Conservation (phyloP, 2,888 invertebrate species). For the Tipula lateralis region DNA sequence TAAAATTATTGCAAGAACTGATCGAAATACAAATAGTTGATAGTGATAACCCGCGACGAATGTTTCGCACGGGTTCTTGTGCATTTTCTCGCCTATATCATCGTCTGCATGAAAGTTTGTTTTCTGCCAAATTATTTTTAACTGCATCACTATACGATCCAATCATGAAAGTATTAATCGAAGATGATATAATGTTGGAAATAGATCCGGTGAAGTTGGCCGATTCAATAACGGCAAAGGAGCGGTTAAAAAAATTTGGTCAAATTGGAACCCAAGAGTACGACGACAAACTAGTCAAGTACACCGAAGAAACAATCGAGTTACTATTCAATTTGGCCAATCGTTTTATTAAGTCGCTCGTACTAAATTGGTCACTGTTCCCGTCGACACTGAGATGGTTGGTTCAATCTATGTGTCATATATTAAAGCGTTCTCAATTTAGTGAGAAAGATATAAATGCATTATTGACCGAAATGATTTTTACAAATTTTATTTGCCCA, state of each 20-base stretch:
- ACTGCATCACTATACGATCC: conserved; percentile 88
- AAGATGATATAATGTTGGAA: conserved; percentile 87
- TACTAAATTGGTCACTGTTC: conserved; percentile 83
- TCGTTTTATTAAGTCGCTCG: conserved; percentile 75
- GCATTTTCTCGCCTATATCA: conserved; percentile 83
- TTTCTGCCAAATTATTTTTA: conserved; percentile 87
- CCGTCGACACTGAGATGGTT: conserved; percentile 88
- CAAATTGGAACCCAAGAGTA: conserved; percentile 69
- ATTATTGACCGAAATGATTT: conserved; percentile 87
- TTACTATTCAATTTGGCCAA: conserved; percentile 74
- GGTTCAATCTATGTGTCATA: conserved; percentile 75
- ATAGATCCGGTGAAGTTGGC: conserved; percentile 81
- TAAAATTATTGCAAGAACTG: conserved; percentile 62
- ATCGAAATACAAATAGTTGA: conserved; percentile 67
- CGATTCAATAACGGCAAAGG: conserved; percentile 41
- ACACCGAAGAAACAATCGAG: conserved; percentile 73
- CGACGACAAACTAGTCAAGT: conserved; percentile 65
- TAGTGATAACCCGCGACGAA: conserved; percentile 62
- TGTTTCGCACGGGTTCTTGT: conserved; percentile 78
- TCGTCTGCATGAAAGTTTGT: conserved; percentile 81
- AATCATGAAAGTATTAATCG: conserved; percentile 82
- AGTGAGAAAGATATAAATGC: conserved; percentile 50
- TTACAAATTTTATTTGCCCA: conserved; percentile 91
- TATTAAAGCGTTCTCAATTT: conserved; percentile 55
- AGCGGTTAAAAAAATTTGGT: conserved; percentile 66